A percentile compares a stretch with the other conserved stretches of the same genome.
These are phyloP conservation scores for Nothobranchius furzeri DNA, from an alignment of 2,113 vertebrate species.

Conservation along the genomic window DNA sequence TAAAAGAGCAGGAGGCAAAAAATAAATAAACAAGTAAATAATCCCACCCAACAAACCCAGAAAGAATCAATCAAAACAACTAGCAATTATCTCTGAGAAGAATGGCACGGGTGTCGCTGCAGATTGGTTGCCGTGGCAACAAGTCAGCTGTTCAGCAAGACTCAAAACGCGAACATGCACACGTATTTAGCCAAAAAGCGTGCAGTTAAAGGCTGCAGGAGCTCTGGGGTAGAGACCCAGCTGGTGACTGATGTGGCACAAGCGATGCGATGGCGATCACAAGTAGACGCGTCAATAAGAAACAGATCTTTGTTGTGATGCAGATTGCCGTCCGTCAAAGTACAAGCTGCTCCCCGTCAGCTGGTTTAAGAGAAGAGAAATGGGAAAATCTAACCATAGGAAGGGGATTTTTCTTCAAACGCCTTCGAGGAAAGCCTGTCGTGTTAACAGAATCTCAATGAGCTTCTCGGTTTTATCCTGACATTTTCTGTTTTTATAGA, in stretches of 20 bases:
- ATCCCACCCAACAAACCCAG: slow-evolving; percentile 15
- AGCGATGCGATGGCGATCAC: slow-evolving; percentile 47
- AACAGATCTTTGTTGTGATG: slow-evolving; percentile 39
- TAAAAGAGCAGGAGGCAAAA: slow-evolving; percentile 20
- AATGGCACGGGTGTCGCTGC: slow-evolving; percentile 27
- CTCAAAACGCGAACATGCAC: neutral
- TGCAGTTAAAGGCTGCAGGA: slow-evolving; percentile 24
- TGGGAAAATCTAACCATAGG: slow-evolving; percentile 10
- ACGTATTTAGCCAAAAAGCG: slow-evolving; percentile 20
- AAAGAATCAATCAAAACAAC: slow-evolving; percentile 51
- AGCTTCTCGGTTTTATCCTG: slow-evolving; percentile 9
- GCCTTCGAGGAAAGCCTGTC: slow-evolving; percentile 2
- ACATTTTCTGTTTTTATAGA: neutral
- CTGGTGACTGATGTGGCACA: slow-evolving; percentile 53
- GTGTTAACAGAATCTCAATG: slow-evolving; percentile 14
- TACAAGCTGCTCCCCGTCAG: slow-evolving; percentile 56
- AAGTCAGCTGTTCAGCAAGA: slow-evolving; percentile 57
- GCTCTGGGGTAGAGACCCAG: slow-evolving; percentile 30
- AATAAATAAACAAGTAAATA: slow-evolving; percentile 11
- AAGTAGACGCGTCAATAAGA: slow-evolving; percentile 48
- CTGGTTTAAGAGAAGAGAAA: slow-evolving; percentile 19
- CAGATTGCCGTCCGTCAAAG: slow-evolving; percentile 44
- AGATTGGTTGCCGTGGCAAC: slow-evolving; percentile 71
- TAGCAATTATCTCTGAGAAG: slow-evolving; percentile 33
- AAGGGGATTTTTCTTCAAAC: slow-evolving; percentile 15